Evolutionary conservation across 2,113 vertebrate species (phyloP), one percentile per base, ranked within the genome.

Genomic region (Oryzias curvinotus): DNA sequence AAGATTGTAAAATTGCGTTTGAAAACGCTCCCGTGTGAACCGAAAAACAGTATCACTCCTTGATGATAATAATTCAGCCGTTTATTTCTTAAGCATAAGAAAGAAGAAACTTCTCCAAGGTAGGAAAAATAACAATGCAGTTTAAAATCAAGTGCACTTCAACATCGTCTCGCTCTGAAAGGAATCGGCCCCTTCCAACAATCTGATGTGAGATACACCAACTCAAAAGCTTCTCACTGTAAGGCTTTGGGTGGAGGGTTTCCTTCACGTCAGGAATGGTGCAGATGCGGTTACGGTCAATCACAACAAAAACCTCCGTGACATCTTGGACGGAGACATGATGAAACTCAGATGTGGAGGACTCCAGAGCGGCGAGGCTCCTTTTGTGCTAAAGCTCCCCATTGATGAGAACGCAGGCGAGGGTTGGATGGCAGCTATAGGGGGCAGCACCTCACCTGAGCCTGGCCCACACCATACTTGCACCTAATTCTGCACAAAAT

Each of bases 81-180:
- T 92, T 92, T 92, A 92, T 92, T 88, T 91, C 82, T 88, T 73
- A 73, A 87, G 88, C 80, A 87, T 84, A 81, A 89, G 73, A 89
- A 90, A 88, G 69, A 86, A 80, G 74, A 76, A 67, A 78, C 79
- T 84, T 87, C 78, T 84, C 69, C 77, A 81, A 83, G 83, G 84
- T 90, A 89, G 89, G 81, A 91, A 92, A 90, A 89, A 81, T 71
- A 89, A 87, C 82, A 86, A 67, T 69, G 79, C 83, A 72, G 75
- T 91, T 85, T 84, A 75, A 90, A 90, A 91, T 88, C 89, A 92
- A 90, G 89, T 91, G 89, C 87, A 92, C 90, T 91, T 91, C 78
- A 86, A 83, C 76, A 71, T 79, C 73, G 77, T 87, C 79, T 84
- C 66, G 42, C 68, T 71, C 75, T 73, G 65, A 47, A 48, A 73